Evolutionary conservation across 35 echinoderm and acorn worm species (phyloP).

Genomic region (Apostichopus parvimensis): DNA sequence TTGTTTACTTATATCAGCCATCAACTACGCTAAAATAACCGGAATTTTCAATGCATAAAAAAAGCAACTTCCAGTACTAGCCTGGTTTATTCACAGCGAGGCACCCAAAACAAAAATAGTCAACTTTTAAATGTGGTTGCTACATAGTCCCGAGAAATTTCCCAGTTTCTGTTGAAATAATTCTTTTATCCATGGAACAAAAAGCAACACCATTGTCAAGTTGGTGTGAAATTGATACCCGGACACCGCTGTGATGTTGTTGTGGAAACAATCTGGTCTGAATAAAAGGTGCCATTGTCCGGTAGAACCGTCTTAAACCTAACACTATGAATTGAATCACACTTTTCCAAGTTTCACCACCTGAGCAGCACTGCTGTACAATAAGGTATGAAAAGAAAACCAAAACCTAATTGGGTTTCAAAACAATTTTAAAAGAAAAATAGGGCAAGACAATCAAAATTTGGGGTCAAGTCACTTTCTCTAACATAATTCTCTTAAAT

Average conservation of each 20-base stretch:
- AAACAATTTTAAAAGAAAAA: neutral
- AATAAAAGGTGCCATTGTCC: neutral
- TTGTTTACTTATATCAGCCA: no score
- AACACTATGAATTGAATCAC: no score
- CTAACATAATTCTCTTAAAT: neutral
- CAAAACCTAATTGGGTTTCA: slow-evolving; percentile 4
- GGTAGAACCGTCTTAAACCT: neutral
- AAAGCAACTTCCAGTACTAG: no score
- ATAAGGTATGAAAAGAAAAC: neutral
- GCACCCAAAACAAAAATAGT: neutral
- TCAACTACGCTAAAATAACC: no score
- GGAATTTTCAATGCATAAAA: no score
- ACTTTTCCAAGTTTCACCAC: neutral
- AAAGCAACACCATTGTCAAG: neutral
- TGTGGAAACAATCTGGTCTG: neutral
- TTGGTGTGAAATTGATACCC: neutral
- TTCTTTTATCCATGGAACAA: neutral
- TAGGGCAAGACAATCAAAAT: neutral
- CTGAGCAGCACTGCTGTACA: neutral
- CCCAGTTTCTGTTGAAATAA: no score
- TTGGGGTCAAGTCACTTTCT: neutral
- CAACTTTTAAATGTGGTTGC: neutral
- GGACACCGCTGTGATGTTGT: neutral
- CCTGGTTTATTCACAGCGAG: neutral
- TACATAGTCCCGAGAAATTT: neutral